A percentile compares a stretch with the other conserved stretches of the same genome.
Conservation (phyloP, 1,140 invertebrate species). For the Orchesella cincta region DNA sequence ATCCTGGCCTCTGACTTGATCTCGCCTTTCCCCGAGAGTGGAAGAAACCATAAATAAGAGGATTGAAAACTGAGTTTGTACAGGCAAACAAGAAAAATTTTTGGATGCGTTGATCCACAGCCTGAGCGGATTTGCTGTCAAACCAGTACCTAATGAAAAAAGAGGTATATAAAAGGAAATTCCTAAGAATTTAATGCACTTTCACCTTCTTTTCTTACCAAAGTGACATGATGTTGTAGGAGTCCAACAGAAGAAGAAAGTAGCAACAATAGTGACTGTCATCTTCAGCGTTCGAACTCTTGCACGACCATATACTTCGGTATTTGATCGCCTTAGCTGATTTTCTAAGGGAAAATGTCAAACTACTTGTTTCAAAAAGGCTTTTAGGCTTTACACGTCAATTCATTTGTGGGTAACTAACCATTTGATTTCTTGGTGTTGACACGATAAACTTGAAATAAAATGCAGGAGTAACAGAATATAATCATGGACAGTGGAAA, state of each 20-base stretch:
- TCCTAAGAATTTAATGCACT: too few species aligned
- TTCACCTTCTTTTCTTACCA: too few species aligned
- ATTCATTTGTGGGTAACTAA: neutral
- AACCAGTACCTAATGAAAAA: too few species aligned
- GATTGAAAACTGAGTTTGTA: too few species aligned
- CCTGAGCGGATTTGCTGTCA: too few species aligned
- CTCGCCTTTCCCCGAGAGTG: too few species aligned
- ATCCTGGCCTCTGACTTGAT: too few species aligned
- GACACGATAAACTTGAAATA: conserved; percentile 68
- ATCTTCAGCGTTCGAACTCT: conserved; percentile 87
- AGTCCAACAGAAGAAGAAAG: conserved; percentile 90
- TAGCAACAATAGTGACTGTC: conserved; percentile 89
- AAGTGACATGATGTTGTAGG: conserved; percentile 85
- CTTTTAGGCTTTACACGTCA: neutral
- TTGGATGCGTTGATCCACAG: too few species aligned
- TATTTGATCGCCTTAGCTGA: conserved; percentile 36
- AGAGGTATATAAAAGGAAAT: too few species aligned
- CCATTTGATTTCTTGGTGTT: neutral
- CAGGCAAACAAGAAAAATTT: too few species aligned
- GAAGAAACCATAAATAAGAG: too few species aligned
- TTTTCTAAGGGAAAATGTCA: neutral
- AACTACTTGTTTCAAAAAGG: neutral
- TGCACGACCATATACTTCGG: conserved; percentile 76
- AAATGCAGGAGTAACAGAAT: conserved; percentile 81
- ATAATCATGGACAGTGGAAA: conserved; percentile 81